Evolutionary conservation across 2,888 invertebrate genomes (phyloP), one percentile per base, ranked within the genome.

Genomic region (Clivina fossor): DNA sequence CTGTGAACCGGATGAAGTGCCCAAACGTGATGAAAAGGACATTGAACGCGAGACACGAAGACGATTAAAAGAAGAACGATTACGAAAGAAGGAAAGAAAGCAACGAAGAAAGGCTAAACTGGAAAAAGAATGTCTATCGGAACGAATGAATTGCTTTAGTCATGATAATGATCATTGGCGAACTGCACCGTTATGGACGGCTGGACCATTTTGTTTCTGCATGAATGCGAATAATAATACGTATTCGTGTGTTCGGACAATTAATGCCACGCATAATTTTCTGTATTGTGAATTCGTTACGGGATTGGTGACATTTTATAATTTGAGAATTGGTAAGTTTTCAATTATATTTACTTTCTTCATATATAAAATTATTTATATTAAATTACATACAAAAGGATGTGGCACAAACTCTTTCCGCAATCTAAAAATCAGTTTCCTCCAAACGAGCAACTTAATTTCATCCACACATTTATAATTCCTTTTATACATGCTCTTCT

Each of bases 181-280:
- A 61, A 97, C 97, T 0, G 90, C 91, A 1, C 98, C 98, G 0
- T 78, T 91, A 15, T 98, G 98, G 98, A 91, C 85, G n/a, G 88
- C 90, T 46, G 96, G 94, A 0, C 93, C 95, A 0, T 97, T 98
- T 74, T 99, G 98, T 71, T 96, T 96, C 75, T 99, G 98, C 72
- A 95, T 96, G 86, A 98, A 98, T 73, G 90, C 97, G 33, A 95
- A 95, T 68, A 98, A 98, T 76, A 98, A 98, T 73, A 96, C 97
- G 0, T 99, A 96, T 75, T 96, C 95, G 73, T 99, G 98, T 72
- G 77, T 97, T 13, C 79, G 98, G 49, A 97, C 97, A 7, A 91
- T 98, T 62, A 98, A 98, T 74, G 83, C 86, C 2, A 96, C 96
- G 0, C 96, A 98, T 71, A 92, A 98, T 75, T 88, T 92, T 68